phyloP scores from a whole-genome alignment of 2,113 vertebrate genomes.

The Malurus cyaneus region DNA sequence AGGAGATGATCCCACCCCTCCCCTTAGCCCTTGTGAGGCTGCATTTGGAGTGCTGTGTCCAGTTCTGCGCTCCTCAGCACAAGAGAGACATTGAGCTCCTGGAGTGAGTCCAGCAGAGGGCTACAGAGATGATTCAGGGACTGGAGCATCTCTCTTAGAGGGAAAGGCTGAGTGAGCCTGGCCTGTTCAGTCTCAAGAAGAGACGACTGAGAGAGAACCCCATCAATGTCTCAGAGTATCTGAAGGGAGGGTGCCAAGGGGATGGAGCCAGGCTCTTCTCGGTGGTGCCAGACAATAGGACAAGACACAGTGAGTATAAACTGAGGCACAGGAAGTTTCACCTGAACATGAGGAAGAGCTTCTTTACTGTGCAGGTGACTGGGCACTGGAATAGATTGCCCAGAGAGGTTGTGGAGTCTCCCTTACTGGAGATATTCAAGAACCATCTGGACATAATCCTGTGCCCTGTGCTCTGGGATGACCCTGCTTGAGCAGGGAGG shows the following conservation, averaged over 20 bases:
- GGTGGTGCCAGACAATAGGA: too few relatives aligned
- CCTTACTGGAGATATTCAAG: not conserved
- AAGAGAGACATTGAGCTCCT: not conserved
- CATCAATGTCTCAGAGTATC: not conserved
- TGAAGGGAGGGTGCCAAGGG: not conserved
- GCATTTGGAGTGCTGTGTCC: not conserved
- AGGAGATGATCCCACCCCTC: not conserved
- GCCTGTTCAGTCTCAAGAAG: not conserved
- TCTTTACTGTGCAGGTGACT: not conserved
- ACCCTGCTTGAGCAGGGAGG: not conserved
- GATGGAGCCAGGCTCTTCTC: not conserved
- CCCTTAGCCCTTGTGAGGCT: not conserved
- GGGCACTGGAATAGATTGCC: not conserved
- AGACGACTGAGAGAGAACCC: rapidly evolving
- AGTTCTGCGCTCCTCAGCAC: not conserved
- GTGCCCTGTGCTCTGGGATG: not conserved
- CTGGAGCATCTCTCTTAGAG: not conserved
- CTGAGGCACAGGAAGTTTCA: not conserved
- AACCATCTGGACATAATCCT: not conserved
- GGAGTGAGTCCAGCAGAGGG: too few relatives aligned
- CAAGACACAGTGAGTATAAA: not conserved
- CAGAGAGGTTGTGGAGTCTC: not conserved
- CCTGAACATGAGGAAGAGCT: not conserved
- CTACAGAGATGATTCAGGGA: rapidly evolving
- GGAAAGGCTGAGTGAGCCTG: not conserved